These are phyloP conservation scores for Gastrophryne carolinensis DNA, from an alignment of 2,797 vertebrate genomes.

Conservation along the genomic window DNA sequence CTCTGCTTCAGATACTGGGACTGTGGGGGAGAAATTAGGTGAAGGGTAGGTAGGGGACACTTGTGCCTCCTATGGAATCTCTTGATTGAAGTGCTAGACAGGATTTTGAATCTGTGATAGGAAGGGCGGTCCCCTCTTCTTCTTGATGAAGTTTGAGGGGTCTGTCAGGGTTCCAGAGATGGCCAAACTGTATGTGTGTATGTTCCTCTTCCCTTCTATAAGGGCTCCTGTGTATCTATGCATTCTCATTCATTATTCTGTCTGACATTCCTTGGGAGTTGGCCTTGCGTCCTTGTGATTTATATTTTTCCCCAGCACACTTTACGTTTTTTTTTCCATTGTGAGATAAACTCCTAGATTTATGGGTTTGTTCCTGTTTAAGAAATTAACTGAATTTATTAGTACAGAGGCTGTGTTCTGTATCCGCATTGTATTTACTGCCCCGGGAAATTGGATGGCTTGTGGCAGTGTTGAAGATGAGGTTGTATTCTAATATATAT, in stretches of 20 bases:
- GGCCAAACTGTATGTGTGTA: no score
- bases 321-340: slow-evolving; percentile 40
- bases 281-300: slow-evolving; percentile 31
- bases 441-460: slow-evolving; percentile 17
- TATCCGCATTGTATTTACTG: slow-evolving; percentile 39
- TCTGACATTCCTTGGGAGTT: not conserved
- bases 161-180: no score
- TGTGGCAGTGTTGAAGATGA: slow-evolving; percentile 13
- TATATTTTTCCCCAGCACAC: not conserved
- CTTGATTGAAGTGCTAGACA: no score
- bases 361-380: slow-evolving; percentile 52
- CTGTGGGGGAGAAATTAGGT: no score
- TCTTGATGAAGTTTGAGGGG: no score
- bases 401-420: not conserved
- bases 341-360: slow-evolving; percentile 38
- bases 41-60: no score
- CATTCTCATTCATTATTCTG: not conserved
- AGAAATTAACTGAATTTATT: slow-evolving; percentile 52
- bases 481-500: not conserved
- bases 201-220: no score
- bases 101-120: no score
- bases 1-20: no score
- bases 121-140: no score
- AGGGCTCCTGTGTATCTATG: not conserved
- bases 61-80: no score